phyloP scores from a whole-genome alignment of 2,888 invertebrate genomes.

The Argyresthia albistria region DNA sequence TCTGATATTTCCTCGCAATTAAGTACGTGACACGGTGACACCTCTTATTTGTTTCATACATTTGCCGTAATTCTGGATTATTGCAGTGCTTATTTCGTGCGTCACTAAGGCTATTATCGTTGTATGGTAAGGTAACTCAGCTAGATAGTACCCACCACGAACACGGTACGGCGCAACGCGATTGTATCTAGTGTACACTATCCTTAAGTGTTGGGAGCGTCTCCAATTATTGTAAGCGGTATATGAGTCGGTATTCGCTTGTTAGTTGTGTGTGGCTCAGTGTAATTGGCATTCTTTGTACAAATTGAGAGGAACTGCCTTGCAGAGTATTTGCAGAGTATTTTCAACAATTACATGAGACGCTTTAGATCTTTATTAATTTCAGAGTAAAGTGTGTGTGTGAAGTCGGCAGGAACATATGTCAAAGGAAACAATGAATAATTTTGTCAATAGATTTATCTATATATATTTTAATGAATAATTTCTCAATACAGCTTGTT shows the following conservation, averaged over 20 bases:
- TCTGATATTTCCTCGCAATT: conserved; percentile 34
- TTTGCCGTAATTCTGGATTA: neutral
- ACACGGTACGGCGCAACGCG: conserved; percentile 12
- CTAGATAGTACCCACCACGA: too few species aligned
- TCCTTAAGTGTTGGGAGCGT: conserved; percentile 34
- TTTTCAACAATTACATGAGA: too few species aligned
- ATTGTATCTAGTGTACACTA: conserved; percentile 29
- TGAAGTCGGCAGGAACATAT: neutral
- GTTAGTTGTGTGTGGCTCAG: neutral
- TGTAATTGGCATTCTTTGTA: neutral
- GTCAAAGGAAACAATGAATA: conserved; percentile 9
- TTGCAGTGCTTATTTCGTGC: neutral
- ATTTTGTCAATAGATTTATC: conserved; percentile 70
- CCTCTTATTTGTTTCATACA: neutral
- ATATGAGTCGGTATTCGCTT: neutral
- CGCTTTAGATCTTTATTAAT: too few species aligned
- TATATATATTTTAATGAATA: conserved; percentile 71
- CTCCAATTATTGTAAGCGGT: conserved; percentile 23
- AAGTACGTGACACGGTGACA: conserved; percentile 61
- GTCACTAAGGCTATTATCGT: neutral
- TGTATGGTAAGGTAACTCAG: too few species aligned
- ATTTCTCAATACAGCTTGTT: conserved; percentile 63
- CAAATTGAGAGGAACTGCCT: too few species aligned
- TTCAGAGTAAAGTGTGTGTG: neutral
- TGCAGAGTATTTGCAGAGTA: too few species aligned